Percentiles rank a stretch among this genome's conserved stretches.
phyloP scores from a whole-genome alignment of 1,140 invertebrate species.

The Meloidogyne chitwoodi region DNA sequence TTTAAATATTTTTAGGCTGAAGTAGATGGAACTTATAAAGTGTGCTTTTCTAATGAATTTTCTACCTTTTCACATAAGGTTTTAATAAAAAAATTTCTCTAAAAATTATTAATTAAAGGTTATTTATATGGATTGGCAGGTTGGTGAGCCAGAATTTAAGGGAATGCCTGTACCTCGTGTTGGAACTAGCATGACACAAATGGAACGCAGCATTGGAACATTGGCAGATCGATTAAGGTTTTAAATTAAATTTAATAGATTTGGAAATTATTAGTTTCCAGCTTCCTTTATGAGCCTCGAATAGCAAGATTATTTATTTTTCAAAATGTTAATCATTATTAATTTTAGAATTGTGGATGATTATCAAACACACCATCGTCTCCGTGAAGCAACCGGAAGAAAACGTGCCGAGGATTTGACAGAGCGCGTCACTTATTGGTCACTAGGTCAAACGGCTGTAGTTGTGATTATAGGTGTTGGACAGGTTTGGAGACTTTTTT shows the following conservation, averaged over 20 bases:
- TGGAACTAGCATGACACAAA: constrained; percentile 26
- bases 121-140: constrained; percentile 81
- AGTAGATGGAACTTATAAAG: constrained; percentile 46
- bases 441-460: constrained; percentile 77
- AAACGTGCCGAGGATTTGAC: constrained; percentile 92
- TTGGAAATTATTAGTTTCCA: neutral
- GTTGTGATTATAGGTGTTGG: constrained; percentile 78
- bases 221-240: constrained; percentile 45
- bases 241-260: neutral
- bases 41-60: constrained; percentile 98
- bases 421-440: constrained; percentile 85
- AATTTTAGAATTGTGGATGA: constrained; percentile 39
- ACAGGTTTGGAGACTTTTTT: constrained; percentile 68
- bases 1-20: constrained; percentile 53
- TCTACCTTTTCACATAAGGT: constrained; percentile 97
- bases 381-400: constrained; percentile 85
- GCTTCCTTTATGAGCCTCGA: no score
- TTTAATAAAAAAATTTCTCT: neutral
- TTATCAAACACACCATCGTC: constrained; percentile 79
- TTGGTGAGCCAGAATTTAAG: constrained; percentile 28
- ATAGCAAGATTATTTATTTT: no score
- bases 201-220: constrained; percentile 39
- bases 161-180: constrained; percentile 29
- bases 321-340: no score
- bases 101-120: constrained; percentile 63